These are phyloP conservation scores for Palythoa grandis DNA, from an alignment of 92 coral and sea anemone species.

Conservation along the genomic window DNA sequence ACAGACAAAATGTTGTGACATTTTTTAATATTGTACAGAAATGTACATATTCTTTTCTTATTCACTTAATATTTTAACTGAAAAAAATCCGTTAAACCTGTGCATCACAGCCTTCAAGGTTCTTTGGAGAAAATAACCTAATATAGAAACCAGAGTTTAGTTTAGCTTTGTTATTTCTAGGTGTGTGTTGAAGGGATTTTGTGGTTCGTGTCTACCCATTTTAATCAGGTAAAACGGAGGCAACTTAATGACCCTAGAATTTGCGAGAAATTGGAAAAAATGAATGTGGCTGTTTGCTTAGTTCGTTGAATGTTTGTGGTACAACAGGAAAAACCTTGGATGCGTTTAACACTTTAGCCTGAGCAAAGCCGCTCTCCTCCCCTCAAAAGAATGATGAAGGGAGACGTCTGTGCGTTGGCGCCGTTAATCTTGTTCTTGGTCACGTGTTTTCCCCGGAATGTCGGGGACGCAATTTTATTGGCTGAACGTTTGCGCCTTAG, in stretches of 20 bases:
- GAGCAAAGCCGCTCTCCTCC: too few relatives aligned
- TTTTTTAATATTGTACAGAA: slow-evolving; percentile 41
- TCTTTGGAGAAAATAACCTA: slow-evolving; percentile 4
- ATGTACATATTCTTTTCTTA: slow-evolving; percentile 28
- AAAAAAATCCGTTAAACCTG: slow-evolving; percentile 26
- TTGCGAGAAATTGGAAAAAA: neutral
- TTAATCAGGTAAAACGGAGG: neutral
- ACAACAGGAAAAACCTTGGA: neutral
- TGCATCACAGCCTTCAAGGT: slow-evolving; percentile 25
- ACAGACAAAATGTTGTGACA: slow-evolving; percentile 26
- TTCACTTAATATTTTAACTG: slow-evolving; percentile 19
- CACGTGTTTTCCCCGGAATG: too few relatives aligned
- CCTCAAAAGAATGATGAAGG: too few relatives aligned
- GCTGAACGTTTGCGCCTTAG: too few relatives aligned
- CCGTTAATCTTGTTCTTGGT: too few relatives aligned
- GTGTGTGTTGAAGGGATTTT: neutral
- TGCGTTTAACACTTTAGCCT: neutral
- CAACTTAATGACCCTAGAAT: neutral
- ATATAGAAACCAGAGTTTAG: neutral
- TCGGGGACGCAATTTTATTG: too few relatives aligned
- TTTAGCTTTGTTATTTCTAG: neutral
- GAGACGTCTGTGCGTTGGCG: too few relatives aligned
- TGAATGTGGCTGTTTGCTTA: neutral
- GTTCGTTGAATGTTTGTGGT: slow-evolving; percentile 1
- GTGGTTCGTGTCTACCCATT: neutral